These are phyloP conservation scores for Drosophila tanythrix DNA, from an alignment of 2,888 invertebrate species.

Conservation along the genomic window DNA sequence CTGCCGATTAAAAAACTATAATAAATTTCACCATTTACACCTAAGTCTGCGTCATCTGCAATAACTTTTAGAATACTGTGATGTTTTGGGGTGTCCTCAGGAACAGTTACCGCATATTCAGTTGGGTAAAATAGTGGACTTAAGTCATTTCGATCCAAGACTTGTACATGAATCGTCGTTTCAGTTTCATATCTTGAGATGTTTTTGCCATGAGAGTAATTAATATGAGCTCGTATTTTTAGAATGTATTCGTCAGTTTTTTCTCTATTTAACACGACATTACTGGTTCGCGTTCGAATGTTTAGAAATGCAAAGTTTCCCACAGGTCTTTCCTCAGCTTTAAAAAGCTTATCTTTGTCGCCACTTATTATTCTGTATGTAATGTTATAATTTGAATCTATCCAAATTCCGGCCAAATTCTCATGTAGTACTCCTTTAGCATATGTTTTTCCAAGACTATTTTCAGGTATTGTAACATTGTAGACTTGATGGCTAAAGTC, in stretches of 20 bases:
- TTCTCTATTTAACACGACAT: conserved; percentile 96
- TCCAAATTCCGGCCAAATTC: conserved; percentile 92
- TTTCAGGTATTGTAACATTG: conserved; percentile 96
- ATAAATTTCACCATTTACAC: conserved; percentile 98
- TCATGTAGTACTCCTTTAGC: conserved; percentile 89
- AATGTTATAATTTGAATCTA: conserved; percentile 87
- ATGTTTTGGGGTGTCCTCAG: conserved; percentile 95
- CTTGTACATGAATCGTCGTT: conserved; percentile 89
- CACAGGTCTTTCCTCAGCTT: conserved; percentile 94
- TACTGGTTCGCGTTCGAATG: conserved; percentile 94
- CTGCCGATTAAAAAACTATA: conserved; percentile 94
- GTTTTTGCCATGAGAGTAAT: conserved; percentile 86
- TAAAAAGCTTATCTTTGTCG: conserved; percentile 95
- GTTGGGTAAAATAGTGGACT: conserved; percentile 96
- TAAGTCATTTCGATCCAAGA: conserved; percentile 95
- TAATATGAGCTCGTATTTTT: conserved; percentile 90
- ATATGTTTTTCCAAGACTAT: conserved; percentile 95
- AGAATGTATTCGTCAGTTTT: conserved; percentile 93
- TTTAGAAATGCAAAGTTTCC: conserved; percentile 98
- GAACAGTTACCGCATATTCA: conserved; percentile 93
- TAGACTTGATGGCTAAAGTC: conserved; percentile 90
- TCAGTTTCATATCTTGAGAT: conserved; percentile 88
- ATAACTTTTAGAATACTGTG: conserved; percentile 91
- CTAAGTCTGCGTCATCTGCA: conserved; percentile 98
- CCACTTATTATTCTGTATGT: conserved; percentile 95